These are phyloP conservation scores for Gymnoscopelus braueri DNA, from an alignment of 2,797 vertebrate genomes.

Conservation along the genomic window DNA sequence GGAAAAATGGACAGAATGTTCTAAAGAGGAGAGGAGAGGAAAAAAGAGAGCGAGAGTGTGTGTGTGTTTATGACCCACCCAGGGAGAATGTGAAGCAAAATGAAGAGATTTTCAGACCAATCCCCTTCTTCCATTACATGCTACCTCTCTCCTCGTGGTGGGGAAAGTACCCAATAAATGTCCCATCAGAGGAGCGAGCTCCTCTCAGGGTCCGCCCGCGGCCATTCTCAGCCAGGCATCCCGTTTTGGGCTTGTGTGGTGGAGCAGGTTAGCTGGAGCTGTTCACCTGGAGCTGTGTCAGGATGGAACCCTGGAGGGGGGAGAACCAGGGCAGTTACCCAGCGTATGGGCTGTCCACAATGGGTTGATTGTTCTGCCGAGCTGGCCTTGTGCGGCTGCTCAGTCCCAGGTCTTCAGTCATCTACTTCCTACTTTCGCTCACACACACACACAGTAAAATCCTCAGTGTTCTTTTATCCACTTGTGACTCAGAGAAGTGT, in stretches of 20 bases:
- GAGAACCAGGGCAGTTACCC: slow-evolving; percentile 2
- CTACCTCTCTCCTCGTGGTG: slow-evolving; percentile 24
- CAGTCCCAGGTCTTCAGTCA: not conserved
- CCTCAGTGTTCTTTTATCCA: no score
- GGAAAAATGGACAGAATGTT: slow-evolving; percentile 78
- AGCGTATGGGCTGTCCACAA: slow-evolving; percentile 29
- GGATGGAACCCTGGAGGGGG: not conserved
- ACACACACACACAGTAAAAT: no score
- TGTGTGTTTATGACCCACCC: slow-evolving; percentile 39
- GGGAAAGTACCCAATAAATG: slow-evolving; percentile 40
- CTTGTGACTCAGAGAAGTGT: no score
- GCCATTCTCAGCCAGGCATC: not conserved
- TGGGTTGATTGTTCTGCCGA: slow-evolving; percentile 37
- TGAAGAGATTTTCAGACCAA: slow-evolving; percentile 36
- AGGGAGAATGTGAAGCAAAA: slow-evolving; percentile 46
- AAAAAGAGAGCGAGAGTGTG: slow-evolving; percentile 1
- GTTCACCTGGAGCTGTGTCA: not conserved
- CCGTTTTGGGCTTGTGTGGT: not conserved
- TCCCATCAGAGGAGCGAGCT: not conserved
- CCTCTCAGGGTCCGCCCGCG: not conserved
- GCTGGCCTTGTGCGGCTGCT: slow-evolving; percentile 25
- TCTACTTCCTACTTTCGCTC: slow-evolving; percentile 36
- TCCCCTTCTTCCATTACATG: slow-evolving; percentile 46
- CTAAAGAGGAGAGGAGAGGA: slow-evolving; percentile 50
- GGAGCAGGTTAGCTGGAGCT: slow-evolving; percentile 31